Conservation (phyloP, 2,888 invertebrate species). For the Apodemia duryi region DNA sequence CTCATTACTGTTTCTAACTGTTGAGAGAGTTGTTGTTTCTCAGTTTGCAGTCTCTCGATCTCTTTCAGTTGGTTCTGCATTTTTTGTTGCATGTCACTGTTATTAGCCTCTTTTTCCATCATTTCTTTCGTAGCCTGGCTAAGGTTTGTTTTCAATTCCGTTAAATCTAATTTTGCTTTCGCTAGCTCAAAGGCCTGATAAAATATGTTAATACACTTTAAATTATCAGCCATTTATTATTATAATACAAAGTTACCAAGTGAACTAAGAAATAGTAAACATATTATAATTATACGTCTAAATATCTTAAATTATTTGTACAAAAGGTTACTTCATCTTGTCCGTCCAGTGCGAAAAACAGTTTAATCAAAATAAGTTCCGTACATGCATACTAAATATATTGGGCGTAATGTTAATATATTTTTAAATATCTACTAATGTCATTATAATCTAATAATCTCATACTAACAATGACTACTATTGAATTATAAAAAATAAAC, state of each 20-base stretch:
- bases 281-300: too few relatives aligned
- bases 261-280: too few relatives aligned
- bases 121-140: conserved; percentile 71
- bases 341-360: too few relatives aligned
- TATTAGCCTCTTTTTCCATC: conserved; percentile 47
- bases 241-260: background rate
- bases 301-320: too few relatives aligned
- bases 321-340: too few relatives aligned
- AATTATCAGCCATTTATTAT: background rate
- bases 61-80: conserved; percentile 41
- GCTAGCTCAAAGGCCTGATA: conserved; percentile 71
- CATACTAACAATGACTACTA: too few relatives aligned
- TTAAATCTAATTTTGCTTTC: conserved; percentile 69
- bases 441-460: too few relatives aligned
- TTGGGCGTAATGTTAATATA: too few relatives aligned
- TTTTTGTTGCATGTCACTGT: conserved; percentile 44
- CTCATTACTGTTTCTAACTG: conserved; percentile 45
- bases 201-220: background rate
- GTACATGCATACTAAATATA: too few relatives aligned
- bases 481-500: too few relatives aligned
- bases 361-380: too few relatives aligned
- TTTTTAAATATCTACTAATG: too few relatives aligned
- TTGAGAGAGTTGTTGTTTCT: conserved; percentile 43
- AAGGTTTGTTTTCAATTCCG: conserved; percentile 61
- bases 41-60: conserved; percentile 37